Base-by-base conservation (phyloP, 2,113 vertebrate genomes). In the Carlito syrichta region DNA sequence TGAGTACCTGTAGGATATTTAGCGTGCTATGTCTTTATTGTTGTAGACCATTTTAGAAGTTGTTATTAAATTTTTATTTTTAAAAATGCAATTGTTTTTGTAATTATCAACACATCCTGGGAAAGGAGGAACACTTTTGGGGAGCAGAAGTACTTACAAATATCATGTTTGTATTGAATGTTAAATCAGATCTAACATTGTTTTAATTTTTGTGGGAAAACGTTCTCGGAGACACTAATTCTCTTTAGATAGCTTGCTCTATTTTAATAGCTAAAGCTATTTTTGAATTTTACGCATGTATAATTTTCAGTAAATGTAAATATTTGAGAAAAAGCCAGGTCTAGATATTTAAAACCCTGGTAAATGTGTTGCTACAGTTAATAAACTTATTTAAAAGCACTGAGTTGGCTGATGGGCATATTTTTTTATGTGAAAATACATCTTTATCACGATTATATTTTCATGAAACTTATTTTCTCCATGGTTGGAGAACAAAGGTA, bases 301-400 rank as follows among this genome's bases (percentile, higher is more conserved):
- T 86, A 86, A 86, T 95, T 96, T 78, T 84, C 40, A 69, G 54
- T 69, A 77, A 96, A 38, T 77, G 27, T 79, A 94, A 96, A 91
- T 95, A 87, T 90, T 81, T 93, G 81, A 91, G 50, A 84, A 94
- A 96, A 92, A 92, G 30, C 25, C 22, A 87, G 19, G 13, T 71
- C 30, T 87, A 54, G 56, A 86, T 91, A 94, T 82, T 92, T 93
- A 76, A 89, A 97, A 73, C n/a, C 30, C 23, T 76, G 14, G n/a
- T 58, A 96, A 86, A 82, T 83, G 48, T 82, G n/a, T 91, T 89
- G 50, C 85, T 89, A 62, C 19, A 79, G 38, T 91, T 86, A 97
- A 96, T 94, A 97, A 97, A 96, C 35, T 94, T 63, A 86, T 89
- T 93, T 71, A 88, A 92, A 88, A 54, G 73, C 43, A 71, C 35